A percentile compares a stretch with the other conserved stretches of the same genome.
phyloP scores from a whole-genome alignment of 2,888 invertebrate species.

The Smittia aterrima region DNA sequence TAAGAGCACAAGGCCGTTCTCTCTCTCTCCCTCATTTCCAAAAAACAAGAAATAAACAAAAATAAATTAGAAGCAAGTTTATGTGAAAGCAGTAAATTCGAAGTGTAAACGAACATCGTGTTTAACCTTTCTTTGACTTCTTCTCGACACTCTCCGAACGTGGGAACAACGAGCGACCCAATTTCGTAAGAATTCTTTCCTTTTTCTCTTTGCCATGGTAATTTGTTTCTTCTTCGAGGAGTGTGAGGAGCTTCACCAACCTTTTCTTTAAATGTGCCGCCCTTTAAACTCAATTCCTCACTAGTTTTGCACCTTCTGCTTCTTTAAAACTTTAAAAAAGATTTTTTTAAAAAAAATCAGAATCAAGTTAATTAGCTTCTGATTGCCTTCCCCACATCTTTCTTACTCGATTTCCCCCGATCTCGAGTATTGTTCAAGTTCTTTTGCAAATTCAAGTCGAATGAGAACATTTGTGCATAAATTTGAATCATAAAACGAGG shows the following conservation, averaged over 20 bases:
- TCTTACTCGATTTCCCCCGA: neutral
- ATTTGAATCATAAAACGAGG: neutral
- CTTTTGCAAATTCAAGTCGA: too few relatives aligned
- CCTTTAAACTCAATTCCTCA: too few relatives aligned
- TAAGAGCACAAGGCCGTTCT: neutral
- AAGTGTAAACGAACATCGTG: neutral
- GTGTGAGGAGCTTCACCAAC: too few relatives aligned
- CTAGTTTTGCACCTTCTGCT: too few relatives aligned
- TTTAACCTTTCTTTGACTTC: slow-evolving; percentile 1
- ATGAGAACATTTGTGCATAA: slow-evolving; percentile 4
- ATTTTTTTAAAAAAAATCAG: neutral
- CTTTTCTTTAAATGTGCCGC: too few relatives aligned
- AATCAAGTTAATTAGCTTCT: slow-evolving; percentile 8
- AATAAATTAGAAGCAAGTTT: neutral
- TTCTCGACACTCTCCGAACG: neutral
- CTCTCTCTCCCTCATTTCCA: neutral
- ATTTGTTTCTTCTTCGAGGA: too few relatives aligned
- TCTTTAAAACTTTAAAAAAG: too few relatives aligned
- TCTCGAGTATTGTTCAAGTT: neutral
- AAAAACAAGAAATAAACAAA: neutral
- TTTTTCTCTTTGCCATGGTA: neutral
- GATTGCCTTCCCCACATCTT: neutral
- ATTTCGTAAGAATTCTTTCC: neutral
- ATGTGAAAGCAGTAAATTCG: neutral
- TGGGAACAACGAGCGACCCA: neutral